Conservation (phyloP, 2,797 vertebrate species). For the Chiroxiphia lanceolata region DNA sequence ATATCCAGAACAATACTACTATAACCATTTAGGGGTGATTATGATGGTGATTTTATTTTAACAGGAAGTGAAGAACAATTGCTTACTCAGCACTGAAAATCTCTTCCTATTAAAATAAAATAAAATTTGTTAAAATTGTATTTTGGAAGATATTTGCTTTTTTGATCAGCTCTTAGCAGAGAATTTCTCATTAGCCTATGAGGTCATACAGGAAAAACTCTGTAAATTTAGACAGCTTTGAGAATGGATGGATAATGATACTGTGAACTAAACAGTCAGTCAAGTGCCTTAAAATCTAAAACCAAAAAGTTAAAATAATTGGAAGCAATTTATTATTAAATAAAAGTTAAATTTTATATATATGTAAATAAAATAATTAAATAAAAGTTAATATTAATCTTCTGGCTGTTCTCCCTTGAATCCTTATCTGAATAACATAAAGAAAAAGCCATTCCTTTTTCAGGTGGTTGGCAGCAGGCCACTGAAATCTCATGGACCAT, state of each 20-base stretch:
- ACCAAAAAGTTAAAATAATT: not conserved
- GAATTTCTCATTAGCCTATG: not conserved
- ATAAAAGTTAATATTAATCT: not conserved
- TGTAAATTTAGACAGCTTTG: not conserved
- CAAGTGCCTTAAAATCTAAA: not conserved
- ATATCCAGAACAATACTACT: not conserved
- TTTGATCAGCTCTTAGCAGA: not conserved
- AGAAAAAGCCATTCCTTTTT: not conserved
- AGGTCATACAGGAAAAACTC: not conserved
- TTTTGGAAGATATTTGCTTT: not conserved
- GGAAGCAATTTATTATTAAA: not conserved
- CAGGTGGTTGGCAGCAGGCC: not conserved
- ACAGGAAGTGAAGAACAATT: not conserved
- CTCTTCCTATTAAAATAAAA: not conserved
- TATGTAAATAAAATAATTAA: not conserved
- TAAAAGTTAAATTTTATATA: not conserved
- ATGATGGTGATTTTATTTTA: not conserved
- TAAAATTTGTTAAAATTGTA: not conserved
- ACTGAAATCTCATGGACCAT: not conserved
- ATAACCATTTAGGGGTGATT: not conserved
- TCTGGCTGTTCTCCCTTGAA: not conserved
- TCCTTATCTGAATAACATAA: not conserved
- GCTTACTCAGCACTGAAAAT: not conserved
- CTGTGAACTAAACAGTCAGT: not conserved
- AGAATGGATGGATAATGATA: not conserved